A percentile compares a stretch with the other conserved stretches of the same genome.
phyloP scores from a whole-genome alignment of 2,113 vertebrate genomes.

The Gallinago media region DNA sequence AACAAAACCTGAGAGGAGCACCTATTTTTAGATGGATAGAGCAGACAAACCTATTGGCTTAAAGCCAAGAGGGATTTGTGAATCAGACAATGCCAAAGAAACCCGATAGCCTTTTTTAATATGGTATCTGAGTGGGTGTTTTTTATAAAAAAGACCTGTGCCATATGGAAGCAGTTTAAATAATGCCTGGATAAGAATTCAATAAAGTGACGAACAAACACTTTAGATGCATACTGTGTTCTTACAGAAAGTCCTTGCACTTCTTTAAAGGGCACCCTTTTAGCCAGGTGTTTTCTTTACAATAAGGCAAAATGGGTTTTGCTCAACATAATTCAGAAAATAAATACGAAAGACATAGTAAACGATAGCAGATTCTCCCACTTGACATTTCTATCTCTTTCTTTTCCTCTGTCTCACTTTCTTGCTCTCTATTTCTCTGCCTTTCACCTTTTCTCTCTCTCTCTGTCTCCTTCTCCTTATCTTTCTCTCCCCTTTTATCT shows the following conservation, averaged over 20 bases:
- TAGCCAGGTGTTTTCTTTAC: not conserved
- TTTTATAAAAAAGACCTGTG: conserved; percentile 24
- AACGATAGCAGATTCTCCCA: not conserved
- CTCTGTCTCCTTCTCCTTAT: not conserved
- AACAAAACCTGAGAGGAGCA: conserved; percentile 49
- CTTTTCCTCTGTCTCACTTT: too few relatives aligned
- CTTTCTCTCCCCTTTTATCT: too few relatives aligned
- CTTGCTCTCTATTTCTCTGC: not conserved
- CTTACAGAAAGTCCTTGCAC: not conserved
- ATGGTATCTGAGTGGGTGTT: conserved; percentile 29
- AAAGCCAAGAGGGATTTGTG: conserved; percentile 33
- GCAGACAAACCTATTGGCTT: conserved; percentile 3
- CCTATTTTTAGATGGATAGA: conserved; percentile 63
- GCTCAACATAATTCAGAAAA: not conserved
- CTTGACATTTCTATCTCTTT: not conserved
- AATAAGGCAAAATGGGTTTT: not conserved
- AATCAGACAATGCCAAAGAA: conserved; percentile 36
- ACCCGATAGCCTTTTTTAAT: conserved; percentile 22
- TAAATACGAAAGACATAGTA: not conserved
- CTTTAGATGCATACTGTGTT: not conserved
- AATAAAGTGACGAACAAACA: not conserved
- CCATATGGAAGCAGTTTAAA: conserved; percentile 33
- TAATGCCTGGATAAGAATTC: not conserved
- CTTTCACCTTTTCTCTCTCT: not conserved
- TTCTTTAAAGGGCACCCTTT: not conserved